Percentiles rank a stretch among this genome's conserved stretches.
Conservation (phyloP, 2,888 invertebrate genomes). For the Rhabditoides inermis region DNA sequence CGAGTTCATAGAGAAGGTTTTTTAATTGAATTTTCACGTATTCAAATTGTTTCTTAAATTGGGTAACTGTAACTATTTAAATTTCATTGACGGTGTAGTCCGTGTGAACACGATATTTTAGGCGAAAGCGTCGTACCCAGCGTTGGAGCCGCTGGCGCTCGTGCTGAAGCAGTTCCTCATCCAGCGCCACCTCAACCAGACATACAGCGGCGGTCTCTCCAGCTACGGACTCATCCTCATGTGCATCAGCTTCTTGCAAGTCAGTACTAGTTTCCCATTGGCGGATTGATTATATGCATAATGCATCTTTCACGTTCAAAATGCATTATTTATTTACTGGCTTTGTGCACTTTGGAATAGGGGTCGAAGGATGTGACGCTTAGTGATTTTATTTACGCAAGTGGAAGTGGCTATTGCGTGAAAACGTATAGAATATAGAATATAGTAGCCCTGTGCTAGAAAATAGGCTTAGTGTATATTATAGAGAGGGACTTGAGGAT, state of each 20-base stretch:
- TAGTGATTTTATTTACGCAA: too few relatives aligned
- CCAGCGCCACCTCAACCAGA: conserved; percentile 95
- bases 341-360: too few relatives aligned
- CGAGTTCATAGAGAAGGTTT: conserved; percentile 57
- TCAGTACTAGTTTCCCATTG: conserved; percentile 45
- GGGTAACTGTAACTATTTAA: neutral
- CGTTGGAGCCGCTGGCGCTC: conserved; percentile 84
- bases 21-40: neutral
- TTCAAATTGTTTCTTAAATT: neutral
- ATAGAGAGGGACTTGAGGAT: too few relatives aligned
- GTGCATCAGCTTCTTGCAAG: conserved; percentile 90
- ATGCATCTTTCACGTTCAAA: too few relatives aligned
- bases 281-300: too few relatives aligned
- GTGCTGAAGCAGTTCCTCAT: conserved; percentile 95
- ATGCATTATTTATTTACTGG: too few relatives aligned
- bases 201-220: conserved; percentile 97
- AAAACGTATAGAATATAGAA: too few relatives aligned
- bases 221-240: conserved; percentile 96
- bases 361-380: too few relatives aligned
- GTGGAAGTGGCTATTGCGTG: too few relatives aligned
- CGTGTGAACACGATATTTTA: conserved; percentile 6
- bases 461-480: too few relatives aligned
- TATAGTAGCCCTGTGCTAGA: too few relatives aligned
- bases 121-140: conserved; percentile 64
- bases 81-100: neutral